Conservation (phyloP, 64 coral and sea anemone species). For the Catalaphyllia jardinei region DNA sequence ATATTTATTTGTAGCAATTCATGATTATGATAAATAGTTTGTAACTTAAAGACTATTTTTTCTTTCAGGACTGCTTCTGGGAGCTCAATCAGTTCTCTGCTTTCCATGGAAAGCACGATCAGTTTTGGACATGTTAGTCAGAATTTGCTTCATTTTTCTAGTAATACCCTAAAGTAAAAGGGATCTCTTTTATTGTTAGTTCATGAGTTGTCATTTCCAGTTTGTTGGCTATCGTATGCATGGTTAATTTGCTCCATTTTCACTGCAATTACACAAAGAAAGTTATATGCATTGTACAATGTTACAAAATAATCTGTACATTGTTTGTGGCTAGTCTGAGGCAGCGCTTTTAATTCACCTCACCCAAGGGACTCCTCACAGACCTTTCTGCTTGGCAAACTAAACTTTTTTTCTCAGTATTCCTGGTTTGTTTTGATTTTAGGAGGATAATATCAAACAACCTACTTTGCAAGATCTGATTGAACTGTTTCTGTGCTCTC, state of each 20-base stretch:
- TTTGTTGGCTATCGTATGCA: not conserved
- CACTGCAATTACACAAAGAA: too few relatives aligned
- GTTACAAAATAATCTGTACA: too few relatives aligned
- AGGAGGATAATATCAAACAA: slow-evolving; percentile 45
- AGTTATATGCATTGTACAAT: too few relatives aligned
- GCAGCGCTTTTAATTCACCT: too few relatives aligned
- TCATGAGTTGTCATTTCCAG: not conserved
- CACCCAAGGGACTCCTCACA: too few relatives aligned
- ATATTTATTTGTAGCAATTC: not conserved
- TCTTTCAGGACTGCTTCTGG: slow-evolving; percentile 36
- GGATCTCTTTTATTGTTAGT: not conserved
- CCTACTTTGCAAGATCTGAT: slow-evolving; percentile 43
- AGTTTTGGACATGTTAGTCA: slow-evolving; percentile 39
- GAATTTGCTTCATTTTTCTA: not conserved
- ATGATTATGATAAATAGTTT: not conserved
- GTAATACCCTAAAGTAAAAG: not conserved
- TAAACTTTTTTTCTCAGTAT: too few relatives aligned
- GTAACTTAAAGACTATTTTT: not conserved
- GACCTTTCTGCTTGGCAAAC: too few relatives aligned
- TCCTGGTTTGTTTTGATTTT: not conserved
- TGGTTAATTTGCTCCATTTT: too few relatives aligned
- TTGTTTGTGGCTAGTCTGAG: too few relatives aligned
- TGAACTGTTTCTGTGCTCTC: slow-evolving; percentile 61
- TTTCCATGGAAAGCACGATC: slow-evolving; percentile 54
- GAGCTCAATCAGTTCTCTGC: slow-evolving; percentile 54